phyloP scores from a whole-genome alignment of 2,888 invertebrate genomes.

The Scaptomyza tumidula region DNA sequence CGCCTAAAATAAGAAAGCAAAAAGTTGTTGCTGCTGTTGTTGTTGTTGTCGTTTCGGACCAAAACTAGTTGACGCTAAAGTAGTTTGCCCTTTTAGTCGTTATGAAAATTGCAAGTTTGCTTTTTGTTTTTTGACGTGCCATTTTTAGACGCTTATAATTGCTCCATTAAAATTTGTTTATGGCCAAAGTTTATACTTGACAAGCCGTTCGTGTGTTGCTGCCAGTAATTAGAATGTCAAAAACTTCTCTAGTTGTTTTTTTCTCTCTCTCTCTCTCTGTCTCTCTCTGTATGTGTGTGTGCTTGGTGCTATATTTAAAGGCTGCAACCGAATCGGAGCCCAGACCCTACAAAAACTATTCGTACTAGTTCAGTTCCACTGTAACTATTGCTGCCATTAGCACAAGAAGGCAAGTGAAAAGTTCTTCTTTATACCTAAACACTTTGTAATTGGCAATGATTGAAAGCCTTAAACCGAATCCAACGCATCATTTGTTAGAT shows the following conservation, averaged over 20 bases:
- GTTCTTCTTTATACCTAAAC: neutral
- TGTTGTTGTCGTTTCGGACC: neutral
- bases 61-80: conserved; percentile 48
- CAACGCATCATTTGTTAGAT: conserved; percentile 72
- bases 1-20: conserved; percentile 8
- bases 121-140: conserved; percentile 53
- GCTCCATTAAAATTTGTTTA: conserved; percentile 80
- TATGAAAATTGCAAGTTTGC: conserved; percentile 55
- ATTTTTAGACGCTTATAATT: conserved; percentile 73
- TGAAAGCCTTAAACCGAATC: conserved; percentile 34
- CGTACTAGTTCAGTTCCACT: conserved; percentile 3
- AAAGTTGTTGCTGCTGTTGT: neutral
- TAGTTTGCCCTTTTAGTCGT: conserved; percentile 70
- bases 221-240: conserved; percentile 72
- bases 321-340: conserved; percentile 22
- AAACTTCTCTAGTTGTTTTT: conserved; percentile 17
- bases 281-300: neutral
- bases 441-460: conserved; percentile 50
- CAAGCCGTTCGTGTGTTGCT: conserved; percentile 50
- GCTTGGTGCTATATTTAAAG: conserved; percentile 40
- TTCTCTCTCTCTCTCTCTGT: neutral
- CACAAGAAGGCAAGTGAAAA: conserved; percentile 4
- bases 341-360: conserved; percentile 17
- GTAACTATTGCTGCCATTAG: conserved; percentile 11
- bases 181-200: conserved; percentile 71